Evolutionary conservation across 1,140 invertebrate species (phyloP), one percentile per base, ranked within the genome.

Genomic region (Pogonomyrmex californicus): DNA sequence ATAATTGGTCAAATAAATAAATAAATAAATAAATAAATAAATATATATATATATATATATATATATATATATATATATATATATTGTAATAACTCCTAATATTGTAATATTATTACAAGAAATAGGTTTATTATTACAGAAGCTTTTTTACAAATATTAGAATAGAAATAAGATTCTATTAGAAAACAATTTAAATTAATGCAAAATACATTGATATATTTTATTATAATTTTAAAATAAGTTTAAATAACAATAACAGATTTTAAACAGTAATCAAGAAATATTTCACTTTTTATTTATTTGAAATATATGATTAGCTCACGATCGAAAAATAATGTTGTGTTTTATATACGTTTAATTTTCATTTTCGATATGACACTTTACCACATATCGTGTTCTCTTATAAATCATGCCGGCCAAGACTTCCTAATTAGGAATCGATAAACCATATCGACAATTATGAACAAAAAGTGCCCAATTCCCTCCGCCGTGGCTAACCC

Each of bases 401-500:
- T 49, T 12, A 38, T 73, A 17, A 30, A 60, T 60, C 54, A 47
- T 14, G 68, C 12, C 33, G 23, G 10, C 71, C 86, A 83, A 87
- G 78, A 88, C 86, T 87, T 88, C 88, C 36, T 79, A 70, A 70
- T 23, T 70, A 62, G 38, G 6, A 58, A 54, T 81, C 36, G 38
- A 70, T 38, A 17, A 47, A 47, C 2, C 10, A 78, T 36, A 17
- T 41, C 73, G 33, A 73, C 68, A 41, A 79, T 49, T 66, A 58
- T 23, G 4, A 70, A 77, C 49, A 1, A 62, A 85, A 83, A 83
- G 56, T 66, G 23, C 73, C 10, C 17, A 41, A 71, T 81, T 90
- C 79, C 47, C 82, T 87, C 58, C 79, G 77, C 83, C 90, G 87
- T 87, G 71, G 87, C 90, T 94, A 94, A 92, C 88, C 87, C 86